Conservation (phyloP, 1,140 invertebrate genomes). For the Cydia pomonella region DNA sequence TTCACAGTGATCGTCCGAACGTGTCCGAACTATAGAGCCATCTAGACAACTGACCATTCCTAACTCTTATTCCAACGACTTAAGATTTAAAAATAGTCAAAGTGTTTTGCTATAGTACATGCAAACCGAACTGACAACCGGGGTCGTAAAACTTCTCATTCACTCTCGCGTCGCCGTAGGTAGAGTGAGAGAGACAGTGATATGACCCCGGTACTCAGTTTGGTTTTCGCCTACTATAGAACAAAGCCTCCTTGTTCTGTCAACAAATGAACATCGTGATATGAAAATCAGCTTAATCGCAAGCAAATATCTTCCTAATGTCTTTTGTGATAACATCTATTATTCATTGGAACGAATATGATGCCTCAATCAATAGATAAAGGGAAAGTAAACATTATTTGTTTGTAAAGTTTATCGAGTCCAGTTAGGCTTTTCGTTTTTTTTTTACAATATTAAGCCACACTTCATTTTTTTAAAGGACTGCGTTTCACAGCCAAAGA, state of each 20-base stretch:
- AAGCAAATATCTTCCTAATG: neutral
- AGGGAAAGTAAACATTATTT: constrained; percentile 29
- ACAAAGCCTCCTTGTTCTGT: constrained; percentile 2
- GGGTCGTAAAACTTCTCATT: too few species aligned
- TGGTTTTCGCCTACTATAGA: too few species aligned
- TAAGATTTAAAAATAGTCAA: too few species aligned
- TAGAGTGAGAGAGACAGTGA: too few species aligned
- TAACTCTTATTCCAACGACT: neutral
- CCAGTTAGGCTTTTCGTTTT: neutral
- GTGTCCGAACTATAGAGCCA: too few species aligned
- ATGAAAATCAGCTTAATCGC: neutral
- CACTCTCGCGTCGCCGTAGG: too few species aligned
- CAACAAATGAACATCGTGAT: constrained; percentile 25
- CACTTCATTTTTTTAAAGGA: neutral
- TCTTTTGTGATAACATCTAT: neutral
- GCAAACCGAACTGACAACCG: too few species aligned
- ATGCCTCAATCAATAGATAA: constrained; percentile 17
- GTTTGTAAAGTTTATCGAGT: constrained; percentile 20
- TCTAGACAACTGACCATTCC: neutral
- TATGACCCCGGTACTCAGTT: too few species aligned
- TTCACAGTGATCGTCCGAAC: neutral
- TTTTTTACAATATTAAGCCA: neutral
- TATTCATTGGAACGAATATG: neutral
- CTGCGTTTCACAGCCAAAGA: too few species aligned
- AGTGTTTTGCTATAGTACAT: too few species aligned